phyloP scores from a whole-genome alignment of 2,113 vertebrate species.

The Origma solitaria region DNA sequence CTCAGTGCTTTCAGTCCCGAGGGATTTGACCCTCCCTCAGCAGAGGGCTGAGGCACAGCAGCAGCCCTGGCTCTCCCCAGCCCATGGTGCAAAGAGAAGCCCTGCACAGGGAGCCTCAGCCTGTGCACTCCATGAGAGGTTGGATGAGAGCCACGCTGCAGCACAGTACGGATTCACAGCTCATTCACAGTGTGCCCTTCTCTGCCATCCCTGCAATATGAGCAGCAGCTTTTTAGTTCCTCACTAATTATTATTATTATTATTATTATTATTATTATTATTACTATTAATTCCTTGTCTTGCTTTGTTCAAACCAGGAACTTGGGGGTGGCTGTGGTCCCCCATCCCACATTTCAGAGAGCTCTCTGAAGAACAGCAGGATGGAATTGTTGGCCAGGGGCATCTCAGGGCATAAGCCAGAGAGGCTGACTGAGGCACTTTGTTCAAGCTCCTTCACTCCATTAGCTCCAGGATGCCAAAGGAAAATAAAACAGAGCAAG shows the following conservation, averaged over 20 bases:
- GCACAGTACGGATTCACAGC: not conserved
- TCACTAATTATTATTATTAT: not conserved
- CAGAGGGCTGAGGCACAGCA: not conserved
- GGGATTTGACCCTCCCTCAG: not conserved
- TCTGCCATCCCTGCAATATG: not conserved
- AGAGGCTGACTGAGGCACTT: conserved; percentile 17
- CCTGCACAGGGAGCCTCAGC: not conserved
- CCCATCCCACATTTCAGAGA: not conserved
- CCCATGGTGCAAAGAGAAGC: not conserved
- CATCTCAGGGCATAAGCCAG: conserved; percentile 32
- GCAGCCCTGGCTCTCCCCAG: not conserved
- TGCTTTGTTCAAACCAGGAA: not conserved
- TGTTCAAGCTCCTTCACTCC: not conserved
- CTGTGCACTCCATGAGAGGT: not conserved
- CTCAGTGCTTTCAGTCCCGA: not conserved
- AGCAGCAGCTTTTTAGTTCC: not conserved
- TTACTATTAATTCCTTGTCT: not conserved
- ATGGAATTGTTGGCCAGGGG: not conserved
- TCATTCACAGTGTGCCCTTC: not conserved
- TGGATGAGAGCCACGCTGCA: not conserved
- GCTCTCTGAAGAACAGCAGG: not conserved
- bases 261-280: too few species aligned
- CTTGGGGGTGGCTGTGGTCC: not conserved
- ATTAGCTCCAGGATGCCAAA: conserved; percentile 1
- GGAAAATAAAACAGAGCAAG: not conserved